Percentiles rank a stretch among this genome's conserved stretches.
Conservation (phyloP, 35 echinoderm and acorn worm genomes). For the Acanthaster planci region DNA sequence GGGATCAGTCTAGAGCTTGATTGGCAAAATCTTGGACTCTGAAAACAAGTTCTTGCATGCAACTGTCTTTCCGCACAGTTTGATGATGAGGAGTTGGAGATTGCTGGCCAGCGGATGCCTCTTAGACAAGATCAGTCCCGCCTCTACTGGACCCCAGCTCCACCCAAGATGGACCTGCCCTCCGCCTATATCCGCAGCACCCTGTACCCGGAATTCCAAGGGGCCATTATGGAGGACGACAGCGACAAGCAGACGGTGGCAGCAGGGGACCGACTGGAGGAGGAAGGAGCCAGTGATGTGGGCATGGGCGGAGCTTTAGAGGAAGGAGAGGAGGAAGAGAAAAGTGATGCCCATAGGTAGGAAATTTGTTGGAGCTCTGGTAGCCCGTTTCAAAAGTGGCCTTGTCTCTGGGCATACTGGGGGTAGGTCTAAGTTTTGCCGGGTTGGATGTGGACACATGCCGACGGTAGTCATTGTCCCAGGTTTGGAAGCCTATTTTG, state of each 20-base stretch:
- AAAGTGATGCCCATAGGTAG: neutral
- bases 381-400: too few species aligned
- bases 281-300: slow-evolving; percentile 47
- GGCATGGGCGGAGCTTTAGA: slow-evolving; percentile 61
- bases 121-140: slow-evolving; percentile 79
- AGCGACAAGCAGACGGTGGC: slow-evolving; percentile 52
- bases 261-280: slow-evolving; percentile 35
- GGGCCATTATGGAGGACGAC: slow-evolving; percentile 48
- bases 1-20: neutral
- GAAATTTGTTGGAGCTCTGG: neutral
- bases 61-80: slow-evolving; percentile 39
- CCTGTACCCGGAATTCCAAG: slow-evolving; percentile 81
- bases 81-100: slow-evolving; percentile 75
- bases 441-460: too few species aligned
- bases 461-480: too few species aligned
- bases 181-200: slow-evolving; percentile 60
- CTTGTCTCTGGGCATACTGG: too few species aligned
- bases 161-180: slow-evolving; percentile 96
- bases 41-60: neutral
- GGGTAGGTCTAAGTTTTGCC: too few species aligned
- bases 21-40: neutral
- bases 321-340: slow-evolving; percentile 47
- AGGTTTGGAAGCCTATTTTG: too few species aligned
- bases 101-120: slow-evolving; percentile 67
- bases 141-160: slow-evolving; percentile 94